Base-by-base conservation (phyloP, 2,888 invertebrate species). In the Parochlus steinenii region DNA sequence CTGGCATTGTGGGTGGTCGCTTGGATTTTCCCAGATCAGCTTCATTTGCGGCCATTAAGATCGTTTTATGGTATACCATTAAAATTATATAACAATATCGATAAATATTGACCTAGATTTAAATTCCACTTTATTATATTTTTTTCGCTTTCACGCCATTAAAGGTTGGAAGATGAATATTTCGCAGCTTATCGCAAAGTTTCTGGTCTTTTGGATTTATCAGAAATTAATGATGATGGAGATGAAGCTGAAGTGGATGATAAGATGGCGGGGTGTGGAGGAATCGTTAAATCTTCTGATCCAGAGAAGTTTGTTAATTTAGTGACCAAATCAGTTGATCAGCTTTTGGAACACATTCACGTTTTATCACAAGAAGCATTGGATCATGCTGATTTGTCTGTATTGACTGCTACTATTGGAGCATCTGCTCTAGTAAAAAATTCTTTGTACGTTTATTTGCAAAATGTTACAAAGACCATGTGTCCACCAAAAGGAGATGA, bases 131-230 rank as follows among this genome's bases (percentile, higher is more conserved):
- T n/a, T n/a, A n/a, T n/a, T n/a, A n/a, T n/a, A n/a, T n/a, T n/a
- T n/a, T n/a, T n/a, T n/a, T n/a, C n/a, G n/a, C n/a, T n/a, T n/a
- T n/a, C n/a, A n/a, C n/a, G n/a, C n/a, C n/a, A n/a, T n/a, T n/a
- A n/a, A n/a, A n/a, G 83, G 85, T 76, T 82, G 67, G 83, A 85
- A 58, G 80, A 81, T 43, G 83, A 83, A 49, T 83, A 76, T 48
- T 60, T 67, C 22, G 76, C 79, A 34, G 79, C 82, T 15, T 82
- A 79, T 49, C 68, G 74, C 53, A 71, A 65, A 47, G 64, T 64
- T 18, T 74, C 74, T 1, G 74, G 71, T 1, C 48, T 69, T 6
- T 52, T 54, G 41, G 50, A 56, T 33, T 48, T 50, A 1, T 31
- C 23, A 22, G 27, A 28, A 19, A 25, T 34, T 22, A 34, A 23